phyloP scores from a whole-genome alignment of 2,113 vertebrate genomes.

The Amia ocellicauda region DNA sequence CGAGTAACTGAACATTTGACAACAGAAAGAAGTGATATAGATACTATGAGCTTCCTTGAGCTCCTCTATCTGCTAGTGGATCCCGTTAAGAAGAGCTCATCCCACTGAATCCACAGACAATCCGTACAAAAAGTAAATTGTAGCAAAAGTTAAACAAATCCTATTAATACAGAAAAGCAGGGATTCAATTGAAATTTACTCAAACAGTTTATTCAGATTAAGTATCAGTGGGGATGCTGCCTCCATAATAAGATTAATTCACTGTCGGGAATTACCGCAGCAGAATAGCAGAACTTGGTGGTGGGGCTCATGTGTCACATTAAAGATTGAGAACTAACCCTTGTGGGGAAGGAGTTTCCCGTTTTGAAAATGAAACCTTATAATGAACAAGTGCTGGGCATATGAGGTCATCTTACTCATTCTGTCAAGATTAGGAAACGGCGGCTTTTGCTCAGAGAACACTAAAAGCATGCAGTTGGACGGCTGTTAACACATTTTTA shows the following conservation, averaged over 20 bases:
- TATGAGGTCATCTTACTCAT: neutral
- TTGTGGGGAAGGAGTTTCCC: neutral
- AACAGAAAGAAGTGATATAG: too few species aligned
- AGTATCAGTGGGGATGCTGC: constrained; percentile 13
- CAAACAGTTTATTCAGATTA: constrained; percentile 21
- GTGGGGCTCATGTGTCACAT: neutral
- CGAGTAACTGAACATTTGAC: too few species aligned
- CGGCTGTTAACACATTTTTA: neutral
- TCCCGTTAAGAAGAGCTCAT: neutral
- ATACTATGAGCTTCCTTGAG: too few species aligned
- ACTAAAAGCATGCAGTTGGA: too few species aligned
- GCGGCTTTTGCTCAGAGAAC: neutral
- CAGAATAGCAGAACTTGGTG: neutral
- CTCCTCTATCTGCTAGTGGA: too few species aligned
- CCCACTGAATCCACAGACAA: neutral
- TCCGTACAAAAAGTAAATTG: constrained; percentile 3
- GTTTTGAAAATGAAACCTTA: neutral
- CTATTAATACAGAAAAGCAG: constrained; percentile 17
- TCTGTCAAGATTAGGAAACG: neutral
- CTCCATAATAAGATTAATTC: constrained; percentile 16
- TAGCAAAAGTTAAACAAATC: constrained; percentile 16
- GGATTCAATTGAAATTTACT: constrained; percentile 13
- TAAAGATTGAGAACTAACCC: neutral
- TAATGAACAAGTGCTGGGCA: neutral
- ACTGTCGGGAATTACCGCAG: neutral